These are phyloP conservation scores for Folsomia manolachei DNA, from an alignment of 2,888 invertebrate genomes.

Conservation along the genomic window DNA sequence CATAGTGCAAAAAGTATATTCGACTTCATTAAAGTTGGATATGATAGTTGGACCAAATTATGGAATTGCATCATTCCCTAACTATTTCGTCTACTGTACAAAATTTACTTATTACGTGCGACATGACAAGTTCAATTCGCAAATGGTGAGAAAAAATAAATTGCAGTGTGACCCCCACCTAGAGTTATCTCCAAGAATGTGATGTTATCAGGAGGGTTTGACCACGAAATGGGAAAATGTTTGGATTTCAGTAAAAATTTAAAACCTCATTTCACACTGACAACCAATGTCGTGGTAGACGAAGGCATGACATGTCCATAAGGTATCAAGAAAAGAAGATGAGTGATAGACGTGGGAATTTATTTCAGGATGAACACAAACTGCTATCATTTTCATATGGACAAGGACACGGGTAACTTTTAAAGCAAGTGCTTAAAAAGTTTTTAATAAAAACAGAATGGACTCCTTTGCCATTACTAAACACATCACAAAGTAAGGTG, in stretches of 20 bases:
- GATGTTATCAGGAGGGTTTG: neutral
- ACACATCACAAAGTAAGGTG: neutral
- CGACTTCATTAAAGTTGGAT: too few species aligned
- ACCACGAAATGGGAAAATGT: slow-evolving; percentile 18
- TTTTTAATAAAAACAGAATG: too few species aligned
- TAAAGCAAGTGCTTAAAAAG: neutral
- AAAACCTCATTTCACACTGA: neutral
- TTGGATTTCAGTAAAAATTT: neutral
- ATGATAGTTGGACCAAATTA: neutral
- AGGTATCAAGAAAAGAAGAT: too few species aligned
- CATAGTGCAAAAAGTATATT: too few species aligned
- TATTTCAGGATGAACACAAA: neutral
- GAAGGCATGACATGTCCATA: too few species aligned
- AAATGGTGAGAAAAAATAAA: slow-evolving; percentile 16
- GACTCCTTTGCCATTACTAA: neutral
- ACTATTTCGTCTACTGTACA: neutral
- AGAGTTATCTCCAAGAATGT: neutral
- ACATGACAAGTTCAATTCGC: slow-evolving; percentile 17
- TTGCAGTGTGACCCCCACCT: neutral
- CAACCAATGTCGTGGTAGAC: too few species aligned
- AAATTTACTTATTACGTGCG: slow-evolving; percentile 6
- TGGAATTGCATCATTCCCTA: neutral
- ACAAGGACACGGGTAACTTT: neutral
- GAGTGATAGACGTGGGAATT: slow-evolving; percentile 7
- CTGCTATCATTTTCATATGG: neutral